These are phyloP conservation scores for Trachythela sp. DNA, from an alignment of 64 coral and sea anemone species.

Conservation along the genomic window DNA sequence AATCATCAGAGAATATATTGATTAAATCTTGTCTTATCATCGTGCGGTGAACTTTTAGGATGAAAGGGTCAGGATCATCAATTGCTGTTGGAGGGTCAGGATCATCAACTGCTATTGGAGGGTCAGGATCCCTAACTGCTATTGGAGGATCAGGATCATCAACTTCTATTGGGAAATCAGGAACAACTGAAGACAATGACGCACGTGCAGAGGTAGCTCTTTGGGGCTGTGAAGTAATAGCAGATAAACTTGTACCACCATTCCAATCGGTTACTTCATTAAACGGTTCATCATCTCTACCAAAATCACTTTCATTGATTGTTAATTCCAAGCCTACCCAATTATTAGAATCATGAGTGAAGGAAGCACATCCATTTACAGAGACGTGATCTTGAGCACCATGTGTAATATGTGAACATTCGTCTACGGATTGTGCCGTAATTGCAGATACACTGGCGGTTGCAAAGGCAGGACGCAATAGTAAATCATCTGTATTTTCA, in stretches of 20 bases:
- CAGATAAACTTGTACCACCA: too few species aligned
- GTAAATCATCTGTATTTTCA: neutral
- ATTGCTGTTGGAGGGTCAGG: neutral
- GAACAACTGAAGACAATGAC: too few species aligned
- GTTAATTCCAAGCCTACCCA: too few species aligned
- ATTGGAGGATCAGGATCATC: too few species aligned
- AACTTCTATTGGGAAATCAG: too few species aligned
- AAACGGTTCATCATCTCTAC: too few species aligned
- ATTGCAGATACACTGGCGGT: neutral
- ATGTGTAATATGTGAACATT: neutral
- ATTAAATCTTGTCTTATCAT: slow-evolving; percentile 24
- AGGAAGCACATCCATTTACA: too few species aligned
- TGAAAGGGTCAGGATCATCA: neutral
- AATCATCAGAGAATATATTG: neutral
- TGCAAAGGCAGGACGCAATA: neutral
- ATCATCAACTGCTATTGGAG: neutral
- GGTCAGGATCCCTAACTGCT: neutral
- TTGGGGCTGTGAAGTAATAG: too few species aligned
- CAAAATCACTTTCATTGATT: too few species aligned
- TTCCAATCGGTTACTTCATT: too few species aligned
- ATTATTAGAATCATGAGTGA: too few species aligned
- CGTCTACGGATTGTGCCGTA: neutral
- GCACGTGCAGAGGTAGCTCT: too few species aligned
- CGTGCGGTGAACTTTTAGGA: neutral
- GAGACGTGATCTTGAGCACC: neutral